Evolutionary conservation across 2,888 invertebrate genomes (phyloP).

Genomic region (Glaucopsyche alexis): DNA sequence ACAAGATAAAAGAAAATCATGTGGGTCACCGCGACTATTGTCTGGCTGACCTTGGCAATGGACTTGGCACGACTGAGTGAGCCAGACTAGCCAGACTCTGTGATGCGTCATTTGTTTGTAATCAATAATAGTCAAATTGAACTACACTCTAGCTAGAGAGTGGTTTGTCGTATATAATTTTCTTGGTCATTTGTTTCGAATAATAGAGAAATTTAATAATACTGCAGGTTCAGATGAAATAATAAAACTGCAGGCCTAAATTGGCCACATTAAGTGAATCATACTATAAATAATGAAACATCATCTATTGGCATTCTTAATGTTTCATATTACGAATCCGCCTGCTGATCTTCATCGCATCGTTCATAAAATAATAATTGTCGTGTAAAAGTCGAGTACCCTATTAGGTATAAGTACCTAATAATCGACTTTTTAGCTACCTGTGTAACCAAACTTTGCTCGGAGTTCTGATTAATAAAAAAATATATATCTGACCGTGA

Average conservation of each 20-base stretch:
- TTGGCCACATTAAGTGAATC: no score
- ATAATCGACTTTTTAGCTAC: no score
- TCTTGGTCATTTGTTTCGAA: neutral
- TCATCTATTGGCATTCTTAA: neutral
- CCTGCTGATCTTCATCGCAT: no score
- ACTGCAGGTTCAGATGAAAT: neutral
- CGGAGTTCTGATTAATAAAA: no score
- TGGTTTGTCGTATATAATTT: neutral
- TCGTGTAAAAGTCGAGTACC: no score
- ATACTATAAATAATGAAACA: neutral
- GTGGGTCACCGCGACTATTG: constrained; percentile 10
- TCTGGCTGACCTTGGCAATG: constrained; percentile 30
- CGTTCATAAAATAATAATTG: no score
- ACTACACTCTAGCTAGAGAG: neutral
- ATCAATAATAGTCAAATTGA: constrained; percentile 15
- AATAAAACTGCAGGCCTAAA: neutral
- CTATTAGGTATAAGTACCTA: no score
- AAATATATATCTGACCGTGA: no score
- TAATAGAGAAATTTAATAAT: neutral
- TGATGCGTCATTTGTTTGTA: neutral
- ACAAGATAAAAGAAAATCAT: constrained; percentile 1
- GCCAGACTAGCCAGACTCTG: neutral
- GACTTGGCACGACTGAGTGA: constrained; percentile 18
- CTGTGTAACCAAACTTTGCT: no score
- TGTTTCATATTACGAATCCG: neutral